A percentile compares a stretch with the other conserved stretches of the same genome.
Conservation (phyloP, 2,113 vertebrate genomes). For the Oryzias woworae region DNA sequence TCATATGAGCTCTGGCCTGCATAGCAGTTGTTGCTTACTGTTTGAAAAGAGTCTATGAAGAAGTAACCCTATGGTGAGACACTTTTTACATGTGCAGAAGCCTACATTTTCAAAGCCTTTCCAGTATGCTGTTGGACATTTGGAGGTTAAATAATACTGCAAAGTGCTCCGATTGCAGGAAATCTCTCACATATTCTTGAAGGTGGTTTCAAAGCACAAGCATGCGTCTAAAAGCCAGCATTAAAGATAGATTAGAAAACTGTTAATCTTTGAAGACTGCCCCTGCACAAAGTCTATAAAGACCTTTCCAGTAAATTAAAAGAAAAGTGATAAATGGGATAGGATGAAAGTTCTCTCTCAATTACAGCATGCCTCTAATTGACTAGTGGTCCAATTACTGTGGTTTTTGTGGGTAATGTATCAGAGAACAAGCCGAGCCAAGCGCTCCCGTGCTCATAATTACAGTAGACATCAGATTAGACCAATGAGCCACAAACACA, state of each 20-base stretch:
- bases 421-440: conserved; percentile 22
- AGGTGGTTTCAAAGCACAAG: conserved; percentile 29
- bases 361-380: conserved; percentile 64
- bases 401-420: conserved; percentile 46
- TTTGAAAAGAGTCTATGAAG: conserved; percentile 4
- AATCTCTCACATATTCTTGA: conserved; percentile 1
- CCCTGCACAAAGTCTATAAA: conserved; percentile 22
- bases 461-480: conserved; percentile 47
- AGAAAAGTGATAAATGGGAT: conserved; percentile 38
- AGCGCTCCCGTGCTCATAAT: conserved; percentile 40
- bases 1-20: conserved; percentile 6
- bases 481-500: conserved; percentile 40
- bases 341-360: conserved; percentile 57
- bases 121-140: too few relatives aligned
- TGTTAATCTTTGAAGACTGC: conserved; percentile 20
- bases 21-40: conserved; percentile 23
- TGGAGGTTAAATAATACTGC: conserved; percentile 37
- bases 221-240: conserved; percentile 22
- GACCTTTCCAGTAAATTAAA: conserved; percentile 43
- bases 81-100: conserved; percentile 1
- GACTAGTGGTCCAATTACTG: conserved; percentile 61
- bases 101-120: not conserved
- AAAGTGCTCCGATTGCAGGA: conserved; percentile 16
- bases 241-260: conserved; percentile 41
- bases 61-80: not conserved